Evolutionary conservation across 30 jellyfish, hydroid and myxozoan genomes (phyloP), one percentile per base, ranked within the genome.

Genomic region (Turritopsis dohrnii): DNA sequence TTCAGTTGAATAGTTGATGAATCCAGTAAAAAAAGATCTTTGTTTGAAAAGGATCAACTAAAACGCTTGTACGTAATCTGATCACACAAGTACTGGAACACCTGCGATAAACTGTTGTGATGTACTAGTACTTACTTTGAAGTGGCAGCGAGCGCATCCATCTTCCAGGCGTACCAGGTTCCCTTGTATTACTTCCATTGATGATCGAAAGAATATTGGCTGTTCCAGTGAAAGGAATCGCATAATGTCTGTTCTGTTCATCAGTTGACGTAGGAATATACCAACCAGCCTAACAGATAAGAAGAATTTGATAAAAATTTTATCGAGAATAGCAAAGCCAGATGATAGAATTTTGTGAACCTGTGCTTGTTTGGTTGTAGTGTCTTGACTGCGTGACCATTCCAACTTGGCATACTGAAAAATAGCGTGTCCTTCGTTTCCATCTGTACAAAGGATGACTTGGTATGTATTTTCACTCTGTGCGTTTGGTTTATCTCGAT

Each of bases 331-430:
- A 60, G 73, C 21, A 18, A 16, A 60, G 21, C 21, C 21, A 18
- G 19, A 60, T 60, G 19, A 60, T 60, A 60, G 0, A n/a, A n/a
- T n/a, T n/a, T n/a, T n/a, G n/a, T 54, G 72, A n/a, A 16, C 77
- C 30, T 27, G 1, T 0, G 77, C 77, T 69, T 69, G 77, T 8
- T 69, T 69, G 9, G 77, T 69, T 1, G 77, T n/a, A 8, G 16
- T 19, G 77, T 69, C 77, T 69, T 69, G 77, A 69, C 77, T 69
- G 77, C 77, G 77, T 7, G 77, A 69, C 77, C 77, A 69, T 27
- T 69, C 31, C 22, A 69, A 27, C 77, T 69, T 69, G 8, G 28
- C 30, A 27, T 69, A 69, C 17, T 69, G 77, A 69, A 69, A 69
- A 19, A 69, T 69, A 23, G 22, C 30, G 19, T 69, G 77, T 8